phyloP scores from a whole-genome alignment of 1,140 invertebrate genomes.

The Daktulosphaira vitifoliae region DNA sequence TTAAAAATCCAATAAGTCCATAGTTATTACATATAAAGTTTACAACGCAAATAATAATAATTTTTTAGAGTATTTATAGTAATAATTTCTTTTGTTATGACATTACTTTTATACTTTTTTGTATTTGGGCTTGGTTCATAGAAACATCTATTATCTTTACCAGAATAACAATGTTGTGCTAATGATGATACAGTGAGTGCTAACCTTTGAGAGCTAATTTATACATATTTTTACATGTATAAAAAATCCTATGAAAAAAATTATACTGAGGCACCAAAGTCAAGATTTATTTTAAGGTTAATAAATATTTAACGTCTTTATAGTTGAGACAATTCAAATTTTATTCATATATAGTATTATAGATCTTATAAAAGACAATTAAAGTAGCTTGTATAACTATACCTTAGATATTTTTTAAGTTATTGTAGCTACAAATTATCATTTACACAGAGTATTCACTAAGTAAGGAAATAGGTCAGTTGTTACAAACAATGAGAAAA shows the following conservation, averaged over 20 bases:
- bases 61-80: too few species aligned
- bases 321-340: constrained; percentile 14
- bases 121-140: too few species aligned
- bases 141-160: too few species aligned
- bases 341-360: constrained; percentile 8
- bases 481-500: too few species aligned
- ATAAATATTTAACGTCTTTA: constrained; percentile 1
- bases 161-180: too few species aligned
- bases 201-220: constrained; percentile 27
- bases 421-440: constrained; percentile 6
- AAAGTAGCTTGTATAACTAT: constrained; percentile 16
- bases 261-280: constrained; percentile 1
- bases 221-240: not conserved
- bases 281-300: not conserved
- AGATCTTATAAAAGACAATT: constrained; percentile 7
- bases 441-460: not conserved
- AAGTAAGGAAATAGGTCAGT: too few species aligned
- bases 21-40: too few species aligned
- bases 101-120: too few species aligned
- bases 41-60: too few species aligned
- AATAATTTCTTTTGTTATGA: too few species aligned
- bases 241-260: constrained; percentile 1
- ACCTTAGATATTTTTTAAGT: constrained; percentile 16
- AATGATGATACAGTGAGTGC: constrained; percentile 22
- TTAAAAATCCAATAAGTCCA: too few species aligned